Evolutionary conservation across 2,888 invertebrate genomes (phyloP).

Genomic region (Orthosia gothica): DNA sequence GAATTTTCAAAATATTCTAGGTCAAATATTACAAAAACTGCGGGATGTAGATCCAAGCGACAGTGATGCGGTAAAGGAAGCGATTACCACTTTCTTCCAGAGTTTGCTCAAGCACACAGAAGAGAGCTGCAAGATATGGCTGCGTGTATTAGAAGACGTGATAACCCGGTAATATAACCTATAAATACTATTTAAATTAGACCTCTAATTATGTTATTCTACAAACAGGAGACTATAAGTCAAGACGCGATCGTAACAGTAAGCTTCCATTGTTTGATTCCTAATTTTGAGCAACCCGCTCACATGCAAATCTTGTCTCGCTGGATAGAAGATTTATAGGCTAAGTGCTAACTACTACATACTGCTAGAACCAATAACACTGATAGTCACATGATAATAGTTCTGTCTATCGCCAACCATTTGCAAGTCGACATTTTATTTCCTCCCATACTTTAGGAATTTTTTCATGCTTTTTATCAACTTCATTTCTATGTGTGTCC

Average conservation of each 20-base stretch:
- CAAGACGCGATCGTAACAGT: background rate
- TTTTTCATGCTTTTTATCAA: no score
- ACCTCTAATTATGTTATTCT: background rate
- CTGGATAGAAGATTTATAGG: background rate
- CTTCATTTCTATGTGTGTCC: no score
- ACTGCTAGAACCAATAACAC: background rate
- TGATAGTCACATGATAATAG: background rate
- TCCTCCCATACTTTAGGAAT: no score
- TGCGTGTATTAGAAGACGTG: conserved; percentile 78
- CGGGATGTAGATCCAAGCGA: conserved; percentile 83
- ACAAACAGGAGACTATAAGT: background rate
- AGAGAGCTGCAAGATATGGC: conserved; percentile 76
- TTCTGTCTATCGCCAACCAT: background rate
- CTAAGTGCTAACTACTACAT: background rate
- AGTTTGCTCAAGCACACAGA: conserved; percentile 78
- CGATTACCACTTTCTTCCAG: conserved; percentile 79
- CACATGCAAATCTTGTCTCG: background rate
- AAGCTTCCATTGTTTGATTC: background rate
- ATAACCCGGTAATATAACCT: conserved; percentile 86
- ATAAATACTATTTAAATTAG: conserved; percentile 17
- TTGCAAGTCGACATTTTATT: background rate
- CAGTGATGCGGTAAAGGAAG: conserved; percentile 85
- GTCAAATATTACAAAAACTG: conserved; percentile 82
- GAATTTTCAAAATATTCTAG: conserved; percentile 72
- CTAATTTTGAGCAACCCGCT: background rate